phyloP scores from a whole-genome alignment of 2,797 vertebrate genomes.

The Mallotus villosus region DNA sequence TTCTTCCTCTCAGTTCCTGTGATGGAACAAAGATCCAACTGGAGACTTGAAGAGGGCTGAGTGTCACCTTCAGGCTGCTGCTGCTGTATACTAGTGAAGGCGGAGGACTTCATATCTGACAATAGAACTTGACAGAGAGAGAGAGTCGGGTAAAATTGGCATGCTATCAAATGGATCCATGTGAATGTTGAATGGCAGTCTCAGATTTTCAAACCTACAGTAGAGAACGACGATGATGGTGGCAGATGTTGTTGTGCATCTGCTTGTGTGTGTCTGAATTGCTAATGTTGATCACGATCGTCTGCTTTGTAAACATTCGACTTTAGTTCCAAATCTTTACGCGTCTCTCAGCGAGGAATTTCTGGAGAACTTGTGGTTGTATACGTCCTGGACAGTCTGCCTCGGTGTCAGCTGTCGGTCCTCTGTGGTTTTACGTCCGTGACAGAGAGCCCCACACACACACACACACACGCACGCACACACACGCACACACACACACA shows the following conservation, averaged over 20 bases:
- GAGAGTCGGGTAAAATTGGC: background rate
- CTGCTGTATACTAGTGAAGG: background rate
- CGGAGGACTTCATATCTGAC: background rate
- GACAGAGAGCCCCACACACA: slow-evolving; percentile 6
- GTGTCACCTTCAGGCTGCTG: background rate
- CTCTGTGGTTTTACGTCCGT: slow-evolving; percentile 25
- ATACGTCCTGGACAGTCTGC: slow-evolving; percentile 9
- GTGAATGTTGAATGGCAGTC: background rate
- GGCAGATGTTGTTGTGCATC: background rate
- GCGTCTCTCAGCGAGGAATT: background rate
- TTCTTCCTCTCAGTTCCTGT: background rate
- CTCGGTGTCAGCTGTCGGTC: slow-evolving; percentile 5
- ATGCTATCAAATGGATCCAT: background rate
- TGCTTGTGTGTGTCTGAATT: background rate
- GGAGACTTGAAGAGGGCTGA: background rate
- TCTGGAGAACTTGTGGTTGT: background rate
- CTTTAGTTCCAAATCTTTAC: background rate
- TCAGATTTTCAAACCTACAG: background rate
- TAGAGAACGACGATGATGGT: background rate
- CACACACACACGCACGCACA: background rate
- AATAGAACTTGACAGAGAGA: slow-evolving; percentile 1
- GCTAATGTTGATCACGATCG: background rate
- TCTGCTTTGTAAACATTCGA: background rate
- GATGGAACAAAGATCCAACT: background rate
- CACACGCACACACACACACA: slow-evolving; percentile 4